Conservation (phyloP, 1,140 invertebrate species). For the Drosophila tani region DNA sequence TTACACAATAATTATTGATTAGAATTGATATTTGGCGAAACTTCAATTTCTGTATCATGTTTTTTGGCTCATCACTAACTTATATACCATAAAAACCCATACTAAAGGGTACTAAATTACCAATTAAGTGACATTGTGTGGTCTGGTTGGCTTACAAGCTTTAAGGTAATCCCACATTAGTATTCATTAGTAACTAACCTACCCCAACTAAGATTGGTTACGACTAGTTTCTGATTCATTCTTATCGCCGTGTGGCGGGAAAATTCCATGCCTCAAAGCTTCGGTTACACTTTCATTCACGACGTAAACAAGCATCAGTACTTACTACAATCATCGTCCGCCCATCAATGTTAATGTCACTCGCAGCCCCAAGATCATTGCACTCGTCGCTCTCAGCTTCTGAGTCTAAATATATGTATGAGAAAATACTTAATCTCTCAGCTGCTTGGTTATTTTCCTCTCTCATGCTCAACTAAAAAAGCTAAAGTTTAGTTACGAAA, state of each 20-base stretch:
- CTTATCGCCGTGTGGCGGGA: constrained; percentile 28
- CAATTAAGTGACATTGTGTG: constrained; percentile 37
- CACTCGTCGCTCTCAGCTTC: constrained; percentile 35
- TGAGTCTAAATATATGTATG: constrained; percentile 1
- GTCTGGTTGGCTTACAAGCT: constrained; percentile 54
- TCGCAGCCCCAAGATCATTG: constrained; percentile 56
- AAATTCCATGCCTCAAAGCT: constrained; percentile 23
- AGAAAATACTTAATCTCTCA: constrained; percentile 7
- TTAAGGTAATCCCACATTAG: constrained; percentile 14
- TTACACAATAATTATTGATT: no score
- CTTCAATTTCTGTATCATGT: no score
- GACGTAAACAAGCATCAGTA: constrained; percentile 24
- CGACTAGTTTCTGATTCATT: constrained; percentile 27
- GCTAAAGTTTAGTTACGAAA: background rate
- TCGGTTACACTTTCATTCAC: constrained; percentile 35
- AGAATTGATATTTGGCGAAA: no score
- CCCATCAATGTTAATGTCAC: constrained; percentile 64
- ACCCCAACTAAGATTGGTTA: constrained; percentile 12
- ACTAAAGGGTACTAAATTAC: background rate
- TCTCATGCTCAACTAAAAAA: background rate
- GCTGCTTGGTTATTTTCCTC: background rate
- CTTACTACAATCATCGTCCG: constrained; percentile 25
- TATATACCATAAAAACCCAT: background rate
- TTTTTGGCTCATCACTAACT: background rate
- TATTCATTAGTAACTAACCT: constrained; percentile 22